A percentile compares a stretch with the other conserved stretches of the same genome.
Evolutionary conservation across 2,888 invertebrate species (phyloP).

Genomic region (Stenichneumon culpator): DNA sequence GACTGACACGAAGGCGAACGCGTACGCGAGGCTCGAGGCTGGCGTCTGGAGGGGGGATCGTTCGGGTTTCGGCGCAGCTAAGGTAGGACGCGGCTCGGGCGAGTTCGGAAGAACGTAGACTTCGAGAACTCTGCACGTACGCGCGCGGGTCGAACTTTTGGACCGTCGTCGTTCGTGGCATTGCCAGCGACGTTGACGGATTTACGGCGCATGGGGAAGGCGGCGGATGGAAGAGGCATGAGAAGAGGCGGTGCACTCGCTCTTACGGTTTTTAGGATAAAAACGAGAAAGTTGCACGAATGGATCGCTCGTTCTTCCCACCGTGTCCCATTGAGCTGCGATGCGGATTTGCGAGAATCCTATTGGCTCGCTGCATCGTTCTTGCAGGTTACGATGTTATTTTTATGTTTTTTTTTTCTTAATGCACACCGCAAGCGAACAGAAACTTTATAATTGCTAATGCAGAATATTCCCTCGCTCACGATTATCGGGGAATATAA

Average conservation of each 20-base stretch:
- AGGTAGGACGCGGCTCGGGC: constrained; percentile 1
- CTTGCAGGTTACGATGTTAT: too few species aligned
- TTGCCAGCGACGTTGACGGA: not conserved
- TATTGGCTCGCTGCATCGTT: not conserved
- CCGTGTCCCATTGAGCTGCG: not conserved
- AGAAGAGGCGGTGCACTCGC: not conserved
- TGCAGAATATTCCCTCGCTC: too few species aligned
- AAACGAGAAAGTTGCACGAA: not conserved
- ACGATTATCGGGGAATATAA: too few species aligned
- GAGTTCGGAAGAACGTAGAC: constrained; percentile 18
- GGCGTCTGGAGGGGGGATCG: constrained; percentile 2
- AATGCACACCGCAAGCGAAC: too few species aligned
- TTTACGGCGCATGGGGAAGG: not conserved
- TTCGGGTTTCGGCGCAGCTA: constrained; percentile 23
- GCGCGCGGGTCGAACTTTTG: not conserved
- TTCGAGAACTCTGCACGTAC: not conserved
- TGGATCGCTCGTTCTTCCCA: not conserved
- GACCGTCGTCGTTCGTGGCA: not conserved
- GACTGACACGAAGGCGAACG: constrained; percentile 64
- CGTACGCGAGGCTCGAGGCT: constrained; percentile 25
- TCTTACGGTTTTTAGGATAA: not conserved
- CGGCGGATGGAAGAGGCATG: not conserved
- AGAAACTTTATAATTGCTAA: too few species aligned
- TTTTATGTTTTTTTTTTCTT: too few species aligned
- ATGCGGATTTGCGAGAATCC: not conserved